Evolutionary conservation across 2,113 vertebrate genomes (phyloP).

Genomic region (Hoplias malabaricus): DNA sequence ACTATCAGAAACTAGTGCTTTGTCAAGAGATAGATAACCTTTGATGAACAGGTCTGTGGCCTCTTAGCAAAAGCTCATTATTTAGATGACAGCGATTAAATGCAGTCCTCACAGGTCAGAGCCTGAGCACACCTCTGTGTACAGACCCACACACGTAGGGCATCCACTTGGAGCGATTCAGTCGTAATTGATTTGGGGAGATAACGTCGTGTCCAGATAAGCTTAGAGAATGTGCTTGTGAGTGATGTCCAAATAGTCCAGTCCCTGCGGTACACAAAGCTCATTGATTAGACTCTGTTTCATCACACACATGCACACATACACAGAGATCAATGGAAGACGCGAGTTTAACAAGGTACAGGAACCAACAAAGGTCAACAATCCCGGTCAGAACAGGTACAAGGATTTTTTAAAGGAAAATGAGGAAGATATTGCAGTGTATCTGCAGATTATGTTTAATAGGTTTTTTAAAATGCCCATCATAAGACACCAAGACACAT

Average conservation of each 20-base stretch:
- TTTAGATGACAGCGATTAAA: slow-evolving; percentile 36
- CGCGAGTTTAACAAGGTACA: neutral
- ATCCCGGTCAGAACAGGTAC: neutral
- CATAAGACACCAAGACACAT: too few relatives aligned
- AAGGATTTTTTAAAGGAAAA: too few relatives aligned
- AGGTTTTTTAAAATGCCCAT: too few relatives aligned
- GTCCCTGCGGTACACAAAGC: neutral
- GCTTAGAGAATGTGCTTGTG: slow-evolving; percentile 34
- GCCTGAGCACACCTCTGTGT: slow-evolving; percentile 26
- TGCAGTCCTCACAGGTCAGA: slow-evolving; percentile 33
- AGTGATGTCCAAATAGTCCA: slow-evolving; percentile 35
- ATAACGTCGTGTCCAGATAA: slow-evolving; percentile 45
- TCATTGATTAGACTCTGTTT: slow-evolving; percentile 64
- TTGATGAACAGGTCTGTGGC: slow-evolving; percentile 34
- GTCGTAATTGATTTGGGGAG: slow-evolving; percentile 38
- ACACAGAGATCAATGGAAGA: slow-evolving; percentile 40
- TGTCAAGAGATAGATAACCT: slow-evolving; percentile 24
- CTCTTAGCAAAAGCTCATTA: slow-evolving; percentile 10
- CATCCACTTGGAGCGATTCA: slow-evolving; percentile 34
- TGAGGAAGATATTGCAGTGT: too few relatives aligned
- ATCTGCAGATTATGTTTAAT: too few relatives aligned
- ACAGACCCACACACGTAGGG: slow-evolving; percentile 31
- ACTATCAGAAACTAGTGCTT: neutral
- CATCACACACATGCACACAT: neutral
- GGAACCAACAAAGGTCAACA: slow-evolving; percentile 47